A percentile compares a stretch with the other conserved stretches of the same genome.
These are phyloP conservation scores for Salticus scenicus DNA, from an alignment of 2,888 invertebrate genomes.

Conservation along the genomic window DNA sequence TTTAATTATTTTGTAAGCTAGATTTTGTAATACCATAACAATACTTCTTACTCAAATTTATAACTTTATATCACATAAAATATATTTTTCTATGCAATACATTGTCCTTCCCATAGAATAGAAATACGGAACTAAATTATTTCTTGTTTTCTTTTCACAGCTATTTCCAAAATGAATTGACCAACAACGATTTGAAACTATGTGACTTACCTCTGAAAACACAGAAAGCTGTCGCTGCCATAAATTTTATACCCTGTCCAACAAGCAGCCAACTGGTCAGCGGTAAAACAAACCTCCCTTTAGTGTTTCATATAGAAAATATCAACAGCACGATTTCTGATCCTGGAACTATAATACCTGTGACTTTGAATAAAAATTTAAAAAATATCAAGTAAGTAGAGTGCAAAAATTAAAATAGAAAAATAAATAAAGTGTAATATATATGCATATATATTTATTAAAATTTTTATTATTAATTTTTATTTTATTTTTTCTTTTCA, in stretches of 20 bases:
- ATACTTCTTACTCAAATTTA: neutral
- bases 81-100: too few species aligned
- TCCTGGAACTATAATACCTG: neutral
- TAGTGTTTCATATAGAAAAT: constrained; percentile 15
- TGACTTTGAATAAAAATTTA: constrained; percentile 25
- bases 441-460: too few species aligned
- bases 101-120: too few species aligned
- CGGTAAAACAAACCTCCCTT: neutral
- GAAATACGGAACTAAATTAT: too few species aligned
- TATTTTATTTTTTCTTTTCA: too few species aligned
- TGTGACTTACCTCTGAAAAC: constrained; percentile 46
- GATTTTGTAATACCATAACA: too few species aligned
- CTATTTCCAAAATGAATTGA: constrained; percentile 78
- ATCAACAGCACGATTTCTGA: neutral
- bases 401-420: too few species aligned
- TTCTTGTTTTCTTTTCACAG: constrained; percentile 30
- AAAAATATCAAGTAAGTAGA: constrained; percentile 54
- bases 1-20: too few species aligned
- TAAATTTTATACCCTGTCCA: constrained; percentile 1
- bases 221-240: constrained; percentile 20
- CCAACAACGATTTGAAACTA: constrained; percentile 69
- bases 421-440: too few species aligned
- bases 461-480: too few species aligned
- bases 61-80: too few species aligned
- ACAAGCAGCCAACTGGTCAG: neutral